Evolutionary conservation across 1,140 invertebrate genomes (phyloP), one percentile per base, ranked within the genome.

Genomic region (Hyphantria cunea): DNA sequence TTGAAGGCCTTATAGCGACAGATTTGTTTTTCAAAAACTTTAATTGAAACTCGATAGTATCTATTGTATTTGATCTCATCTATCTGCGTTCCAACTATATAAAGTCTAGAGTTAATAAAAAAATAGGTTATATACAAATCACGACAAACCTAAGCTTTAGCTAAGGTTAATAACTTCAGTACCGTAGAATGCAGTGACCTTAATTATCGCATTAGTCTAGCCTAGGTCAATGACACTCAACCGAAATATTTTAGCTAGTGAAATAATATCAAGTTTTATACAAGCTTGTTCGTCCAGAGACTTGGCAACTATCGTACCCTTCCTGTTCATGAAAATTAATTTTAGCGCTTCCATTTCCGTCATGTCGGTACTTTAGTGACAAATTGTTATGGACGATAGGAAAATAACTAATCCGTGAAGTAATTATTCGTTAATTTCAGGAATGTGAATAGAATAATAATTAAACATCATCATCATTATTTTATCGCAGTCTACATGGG

Each of bases 211-310:
- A 39, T 39, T 12, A 11, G 51, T 53, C 51, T 53, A 53, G 39
- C 52, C n/a, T n/a, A n/a, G n/a, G n/a, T n/a, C 25, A 54, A 54
- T 54, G 42, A 54, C 51, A 54, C 17, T 42, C 25, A 42, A 54
- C 42, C 31, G 41, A 42, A 54, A 54, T 54, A 44, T 42, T 54
- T 44, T 42, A 34, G 39, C 5, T 17, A 0, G 25, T 41, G 41
- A 53, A 54, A 54, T 44, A 54, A 33, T 44, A 39, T 39, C 52
- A 54, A 54, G 41, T 44, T 42, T 53, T 44, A 44, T 13, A 11
- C 34, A 32, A 25, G 14, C 3, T n/a, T 25, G n/a, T 8, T 54
- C 14, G 9, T 41, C 2, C 15, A 7, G 14, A 44, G 39, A 44
- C 37, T 54, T 54, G 41, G 52, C 52, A 54, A 39, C 52, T 54